These are phyloP conservation scores for Phrixothrix hirtus DNA, from an alignment of 2,888 invertebrate species.

Conservation along the genomic window DNA sequence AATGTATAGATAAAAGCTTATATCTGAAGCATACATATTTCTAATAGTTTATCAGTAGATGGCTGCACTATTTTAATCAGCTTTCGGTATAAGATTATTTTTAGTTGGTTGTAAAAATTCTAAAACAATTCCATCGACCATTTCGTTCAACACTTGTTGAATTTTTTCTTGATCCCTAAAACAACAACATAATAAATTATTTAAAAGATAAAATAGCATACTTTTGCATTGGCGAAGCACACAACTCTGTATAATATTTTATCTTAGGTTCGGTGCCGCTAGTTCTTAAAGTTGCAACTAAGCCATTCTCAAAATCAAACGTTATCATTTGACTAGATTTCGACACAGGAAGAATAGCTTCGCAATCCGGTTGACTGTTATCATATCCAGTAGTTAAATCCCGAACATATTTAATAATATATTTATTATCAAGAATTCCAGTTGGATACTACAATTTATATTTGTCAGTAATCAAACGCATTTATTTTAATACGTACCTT, in stretches of 20 bases:
- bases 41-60: no score
- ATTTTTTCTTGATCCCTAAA: slow-evolving; percentile 71
- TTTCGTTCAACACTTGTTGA: slow-evolving; percentile 65
- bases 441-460: slow-evolving; percentile 78
- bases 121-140: slow-evolving; percentile 76
- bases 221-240: slow-evolving; percentile 68
- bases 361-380: slow-evolving; percentile 68
- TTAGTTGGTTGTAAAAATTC: slow-evolving; percentile 80
- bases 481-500: slow-evolving; percentile 63
- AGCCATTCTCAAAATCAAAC: slow-evolving; percentile 85
- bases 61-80: slow-evolving; percentile 39
- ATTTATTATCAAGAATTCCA: slow-evolving; percentile 66
- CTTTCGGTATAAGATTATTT: slow-evolving; percentile 63
- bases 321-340: slow-evolving; percentile 88
- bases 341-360: slow-evolving; percentile 70
- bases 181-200: slow-evolving; percentile 40
- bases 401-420: slow-evolving; percentile 69
- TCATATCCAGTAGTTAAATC: slow-evolving; percentile 91
- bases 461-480: neutral
- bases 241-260: slow-evolving; percentile 95
- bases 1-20: no score
- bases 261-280: slow-evolving; percentile 99
- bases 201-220: slow-evolving; percentile 50
- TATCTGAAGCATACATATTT: no score
- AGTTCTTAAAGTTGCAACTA: slow-evolving; percentile 86